Evolutionary conservation across 2,888 invertebrate species (phyloP).

Genomic region (Epinotia brunnichana): DNA sequence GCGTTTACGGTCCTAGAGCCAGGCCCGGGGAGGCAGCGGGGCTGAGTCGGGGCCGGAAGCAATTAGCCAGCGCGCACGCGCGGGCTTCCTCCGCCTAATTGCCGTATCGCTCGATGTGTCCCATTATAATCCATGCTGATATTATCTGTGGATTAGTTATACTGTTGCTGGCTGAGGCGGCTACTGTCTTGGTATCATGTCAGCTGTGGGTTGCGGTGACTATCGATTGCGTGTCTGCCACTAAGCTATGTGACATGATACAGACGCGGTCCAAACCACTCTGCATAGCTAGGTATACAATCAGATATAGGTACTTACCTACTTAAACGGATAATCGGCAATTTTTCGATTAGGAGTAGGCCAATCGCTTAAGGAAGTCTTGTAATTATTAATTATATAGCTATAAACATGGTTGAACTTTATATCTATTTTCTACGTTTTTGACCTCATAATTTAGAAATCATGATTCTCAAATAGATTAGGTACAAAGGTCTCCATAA

Average conservation of each 20-base stretch:
- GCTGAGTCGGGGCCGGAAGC: conserved; percentile 60
- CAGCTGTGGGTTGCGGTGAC: conserved; percentile 2
- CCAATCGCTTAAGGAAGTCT: too few relatives aligned
- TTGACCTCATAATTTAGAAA: not conserved
- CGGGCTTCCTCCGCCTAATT: conserved; percentile 78
- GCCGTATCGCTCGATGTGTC: conserved; percentile 77
- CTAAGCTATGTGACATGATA: not conserved
- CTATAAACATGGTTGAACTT: too few relatives aligned
- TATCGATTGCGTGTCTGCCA: conserved; percentile 12
- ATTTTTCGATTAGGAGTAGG: too few relatives aligned
- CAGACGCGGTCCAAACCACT: not conserved
- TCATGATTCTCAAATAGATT: not conserved
- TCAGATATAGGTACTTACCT: not conserved
- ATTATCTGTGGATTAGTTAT: conserved; percentile 56
- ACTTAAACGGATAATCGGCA: too few relatives aligned
- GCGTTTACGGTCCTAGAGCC: not conserved
- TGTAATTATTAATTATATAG: too few relatives aligned
- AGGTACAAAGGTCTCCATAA: not conserved
- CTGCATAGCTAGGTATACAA: not conserved
- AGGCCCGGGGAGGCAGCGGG: conserved; percentile 26
- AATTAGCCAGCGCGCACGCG: conserved; percentile 80
- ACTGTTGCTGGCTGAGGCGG: not conserved
- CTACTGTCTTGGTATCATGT: conserved; percentile 16
- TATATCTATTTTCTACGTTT: too few relatives aligned
- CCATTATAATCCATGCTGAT: conserved; percentile 71